Percentiles rank a stretch among this genome's conserved stretches.
phyloP scores from a whole-genome alignment of 1,140 invertebrate species.

The Polypedilum vanderplanki region DNA sequence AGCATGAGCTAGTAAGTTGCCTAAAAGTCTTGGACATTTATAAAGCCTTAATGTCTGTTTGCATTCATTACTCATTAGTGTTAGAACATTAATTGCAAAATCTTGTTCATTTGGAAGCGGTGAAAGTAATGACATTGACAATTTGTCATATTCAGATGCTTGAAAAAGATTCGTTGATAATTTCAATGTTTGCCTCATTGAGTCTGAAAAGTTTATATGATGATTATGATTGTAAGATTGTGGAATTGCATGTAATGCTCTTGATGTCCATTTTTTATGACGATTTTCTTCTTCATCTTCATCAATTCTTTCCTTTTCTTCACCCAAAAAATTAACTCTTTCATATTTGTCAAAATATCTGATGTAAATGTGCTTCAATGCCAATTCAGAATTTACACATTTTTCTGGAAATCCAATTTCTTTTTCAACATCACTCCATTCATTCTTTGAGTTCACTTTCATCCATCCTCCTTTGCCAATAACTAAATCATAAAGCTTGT shows the following conservation, averaged over 20 bases:
- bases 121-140: conserved; percentile 82
- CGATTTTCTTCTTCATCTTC: conserved; percentile 70
- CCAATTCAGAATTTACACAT: conserved; percentile 79
- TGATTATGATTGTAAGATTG: conserved; percentile 75
- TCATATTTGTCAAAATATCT: conserved; percentile 60
- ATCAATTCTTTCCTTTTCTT: conserved; percentile 66
- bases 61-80: conserved; percentile 87
- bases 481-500: conserved; percentile 82
- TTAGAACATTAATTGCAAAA: conserved; percentile 95
- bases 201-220: conserved; percentile 65
- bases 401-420: conserved; percentile 68
- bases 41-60: conserved; percentile 77
- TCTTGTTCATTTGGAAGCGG: conserved; percentile 98
- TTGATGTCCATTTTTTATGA: conserved; percentile 59
- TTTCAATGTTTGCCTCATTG: conserved; percentile 40
- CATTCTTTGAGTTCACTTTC: conserved; percentile 73
- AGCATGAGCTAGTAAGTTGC: conserved; percentile 84
- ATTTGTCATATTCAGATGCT: conserved; percentile 75
- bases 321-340: conserved; percentile 52
- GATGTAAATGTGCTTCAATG: conserved; percentile 82
- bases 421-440: conserved; percentile 74
- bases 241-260: conserved; percentile 64
- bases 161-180: conserved; percentile 56
- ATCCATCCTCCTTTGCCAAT: conserved; percentile 85
- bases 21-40: conserved; percentile 75